phyloP scores from a whole-genome alignment of 1,140 invertebrate genomes.

The Drosophila mayri region DNA sequence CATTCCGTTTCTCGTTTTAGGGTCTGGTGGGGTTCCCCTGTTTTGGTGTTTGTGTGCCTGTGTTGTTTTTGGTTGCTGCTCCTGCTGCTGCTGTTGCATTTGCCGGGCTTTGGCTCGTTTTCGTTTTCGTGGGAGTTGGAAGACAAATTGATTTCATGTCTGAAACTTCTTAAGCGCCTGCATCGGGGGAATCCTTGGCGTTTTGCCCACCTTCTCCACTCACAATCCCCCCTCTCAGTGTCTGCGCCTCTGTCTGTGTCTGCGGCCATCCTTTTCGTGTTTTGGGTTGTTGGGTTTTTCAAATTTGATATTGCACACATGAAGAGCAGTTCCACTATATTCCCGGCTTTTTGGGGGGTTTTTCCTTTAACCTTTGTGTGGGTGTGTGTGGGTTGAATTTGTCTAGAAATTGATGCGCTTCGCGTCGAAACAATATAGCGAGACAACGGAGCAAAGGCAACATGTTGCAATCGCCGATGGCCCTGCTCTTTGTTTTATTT shows the following conservation, averaged over 20 bases:
- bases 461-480: slow-evolving; percentile 65
- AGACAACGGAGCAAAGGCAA: slow-evolving; percentile 59
- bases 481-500: slow-evolving; percentile 5
- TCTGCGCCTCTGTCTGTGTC: slow-evolving; percentile 18
- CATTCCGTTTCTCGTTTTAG: slow-evolving; percentile 32
- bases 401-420: slow-evolving; percentile 76
- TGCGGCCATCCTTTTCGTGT: slow-evolving; percentile 18
- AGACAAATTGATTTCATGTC: slow-evolving; percentile 84
- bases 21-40: slow-evolving; percentile 12
- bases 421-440: slow-evolving; percentile 66
- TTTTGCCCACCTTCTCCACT: slow-evolving; percentile 7
- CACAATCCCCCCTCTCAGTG: not conserved
- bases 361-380: not conserved
- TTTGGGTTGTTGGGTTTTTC: slow-evolving; percentile 32
- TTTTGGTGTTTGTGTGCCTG: not conserved
- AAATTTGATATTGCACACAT: slow-evolving; percentile 73
- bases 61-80: slow-evolving; percentile 1
- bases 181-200: slow-evolving; percentile 67
- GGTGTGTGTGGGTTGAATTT: slow-evolving; percentile 67
- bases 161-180: slow-evolving; percentile 81
- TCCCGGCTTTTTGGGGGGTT: slow-evolving; percentile 18
- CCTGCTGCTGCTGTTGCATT: slow-evolving; percentile 27
- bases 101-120: slow-evolving; percentile 59
- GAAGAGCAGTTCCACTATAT: slow-evolving; percentile 43
- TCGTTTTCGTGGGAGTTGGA: slow-evolving; percentile 80